Evolutionary conservation across 2,113 vertebrate genomes (phyloP).

Genomic region (Halcyon senegalensis): DNA sequence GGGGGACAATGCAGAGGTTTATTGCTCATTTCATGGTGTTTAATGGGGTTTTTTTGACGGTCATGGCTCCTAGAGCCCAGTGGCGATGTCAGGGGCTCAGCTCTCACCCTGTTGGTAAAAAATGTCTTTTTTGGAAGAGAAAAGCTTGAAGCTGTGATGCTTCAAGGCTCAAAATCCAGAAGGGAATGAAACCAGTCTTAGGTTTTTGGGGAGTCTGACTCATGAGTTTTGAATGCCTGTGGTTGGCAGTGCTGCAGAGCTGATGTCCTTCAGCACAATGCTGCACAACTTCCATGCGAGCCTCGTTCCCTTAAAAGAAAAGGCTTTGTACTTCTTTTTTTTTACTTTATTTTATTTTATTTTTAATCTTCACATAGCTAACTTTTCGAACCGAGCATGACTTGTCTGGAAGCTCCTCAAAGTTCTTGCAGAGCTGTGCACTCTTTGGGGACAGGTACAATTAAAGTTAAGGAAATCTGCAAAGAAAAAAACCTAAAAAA

Average conservation of each 20-base stretch:
- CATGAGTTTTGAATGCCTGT: conserved; percentile 51
- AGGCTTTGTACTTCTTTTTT: neutral
- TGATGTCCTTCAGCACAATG: conserved; percentile 36
- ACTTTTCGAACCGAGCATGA: fast-evolving
- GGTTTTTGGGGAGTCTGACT: conserved; percentile 57
- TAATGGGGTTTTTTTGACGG: neutral
- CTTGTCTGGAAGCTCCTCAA: neutral
- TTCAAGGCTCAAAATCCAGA: conserved; percentile 15
- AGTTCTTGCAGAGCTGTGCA: neutral
- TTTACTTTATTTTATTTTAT: neutral
- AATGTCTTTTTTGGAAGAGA: neutral
- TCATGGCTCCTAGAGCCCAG: neutral
- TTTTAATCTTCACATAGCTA: neutral
- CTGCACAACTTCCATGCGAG: neutral
- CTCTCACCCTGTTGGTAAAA: neutral
- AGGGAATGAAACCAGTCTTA: conserved; percentile 34
- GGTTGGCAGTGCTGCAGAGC: conserved; percentile 46
- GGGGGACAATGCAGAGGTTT: neutral
- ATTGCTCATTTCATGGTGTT: neutral
- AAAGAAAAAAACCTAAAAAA: neutral
- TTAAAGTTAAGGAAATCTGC: neutral
- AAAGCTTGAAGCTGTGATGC: neutral
- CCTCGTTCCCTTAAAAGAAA: neutral
- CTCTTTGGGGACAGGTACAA: neutral
- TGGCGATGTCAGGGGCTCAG: neutral